Percentiles rank a stretch among this genome's conserved stretches.
phyloP scores from a whole-genome alignment of 2,797 vertebrate genomes.

The Squalus acanthias region DNA sequence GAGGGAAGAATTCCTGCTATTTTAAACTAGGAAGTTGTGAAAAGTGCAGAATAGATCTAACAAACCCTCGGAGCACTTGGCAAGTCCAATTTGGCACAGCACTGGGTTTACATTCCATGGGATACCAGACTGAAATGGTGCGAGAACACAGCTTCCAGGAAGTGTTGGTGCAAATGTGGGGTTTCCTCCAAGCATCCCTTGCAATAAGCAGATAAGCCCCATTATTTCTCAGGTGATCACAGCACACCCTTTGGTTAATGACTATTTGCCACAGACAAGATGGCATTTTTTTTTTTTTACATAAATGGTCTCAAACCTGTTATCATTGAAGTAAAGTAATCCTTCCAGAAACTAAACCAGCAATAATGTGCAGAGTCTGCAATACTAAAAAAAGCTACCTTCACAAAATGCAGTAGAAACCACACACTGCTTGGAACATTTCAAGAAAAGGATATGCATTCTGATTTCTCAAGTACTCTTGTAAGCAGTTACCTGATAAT shows the following conservation, averaged over 20 bases:
- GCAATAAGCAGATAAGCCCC: not conserved
- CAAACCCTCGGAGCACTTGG: not conserved
- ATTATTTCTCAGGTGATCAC: not conserved
- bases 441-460: not conserved
- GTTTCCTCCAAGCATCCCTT: not conserved
- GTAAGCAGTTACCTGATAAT: constrained; percentile 80
- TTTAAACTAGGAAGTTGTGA: not conserved
- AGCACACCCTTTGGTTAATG: not conserved
- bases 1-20: not conserved
- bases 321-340: not conserved
- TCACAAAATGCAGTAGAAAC: not conserved
- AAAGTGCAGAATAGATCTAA: not conserved
- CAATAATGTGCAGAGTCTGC: not conserved
- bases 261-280: not conserved
- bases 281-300: not conserved
- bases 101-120: not conserved
- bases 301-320: too few species aligned
- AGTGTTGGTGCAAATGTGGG: not conserved
- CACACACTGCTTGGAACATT: not conserved
- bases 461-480: not conserved
- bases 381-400: not conserved
- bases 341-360: not conserved
- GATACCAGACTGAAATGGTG: not conserved
- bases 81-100: not conserved
- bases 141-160: not conserved